Evolutionary conservation across 37 sponge, comb jelly and placozoan species (phyloP).

Genomic region (Halichondria panicea): DNA sequence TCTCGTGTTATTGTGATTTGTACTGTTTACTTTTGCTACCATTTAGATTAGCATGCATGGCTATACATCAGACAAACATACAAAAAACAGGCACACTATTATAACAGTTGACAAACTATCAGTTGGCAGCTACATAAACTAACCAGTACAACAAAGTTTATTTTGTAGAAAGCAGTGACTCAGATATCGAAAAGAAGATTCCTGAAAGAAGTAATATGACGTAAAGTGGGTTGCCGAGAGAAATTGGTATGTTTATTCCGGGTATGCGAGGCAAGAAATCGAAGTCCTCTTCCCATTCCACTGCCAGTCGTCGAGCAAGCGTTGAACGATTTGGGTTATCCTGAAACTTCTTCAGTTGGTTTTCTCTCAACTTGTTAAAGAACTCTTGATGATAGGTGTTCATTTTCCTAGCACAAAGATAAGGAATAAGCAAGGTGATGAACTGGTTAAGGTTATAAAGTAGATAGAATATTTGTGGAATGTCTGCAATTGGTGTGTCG

Average conservation of each 20-base stretch:
- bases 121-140: too few species aligned
- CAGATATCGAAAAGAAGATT: slow-evolving; percentile 1
- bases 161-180: slow-evolving; percentile 5
- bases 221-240: slow-evolving; percentile 9
- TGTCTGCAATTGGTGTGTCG: neutral
- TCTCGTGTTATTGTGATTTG: too few species aligned
- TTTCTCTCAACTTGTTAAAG: slow-evolving; percentile 1
- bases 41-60: too few species aligned
- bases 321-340: neutral
- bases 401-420: slow-evolving; percentile 16
- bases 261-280: slow-evolving; percentile 7
- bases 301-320: neutral
- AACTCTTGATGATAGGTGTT: slow-evolving; percentile 8
- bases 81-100: too few species aligned
- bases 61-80: too few species aligned
- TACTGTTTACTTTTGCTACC: too few species aligned
- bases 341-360: neutral
- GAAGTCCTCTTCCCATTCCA: neutral
- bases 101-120: too few species aligned
- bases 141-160: too few species aligned
- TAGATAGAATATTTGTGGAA: slow-evolving; percentile 11
- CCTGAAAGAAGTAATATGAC: slow-evolving; percentile 4
- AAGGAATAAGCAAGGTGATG: slow-evolving; percentile 12
- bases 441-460: slow-evolving; percentile 15
- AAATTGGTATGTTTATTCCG: slow-evolving; percentile 10